Evolutionary conservation across 2,797 vertebrate genomes (phyloP).

Genomic region (Cyprinodon diabolis): DNA sequence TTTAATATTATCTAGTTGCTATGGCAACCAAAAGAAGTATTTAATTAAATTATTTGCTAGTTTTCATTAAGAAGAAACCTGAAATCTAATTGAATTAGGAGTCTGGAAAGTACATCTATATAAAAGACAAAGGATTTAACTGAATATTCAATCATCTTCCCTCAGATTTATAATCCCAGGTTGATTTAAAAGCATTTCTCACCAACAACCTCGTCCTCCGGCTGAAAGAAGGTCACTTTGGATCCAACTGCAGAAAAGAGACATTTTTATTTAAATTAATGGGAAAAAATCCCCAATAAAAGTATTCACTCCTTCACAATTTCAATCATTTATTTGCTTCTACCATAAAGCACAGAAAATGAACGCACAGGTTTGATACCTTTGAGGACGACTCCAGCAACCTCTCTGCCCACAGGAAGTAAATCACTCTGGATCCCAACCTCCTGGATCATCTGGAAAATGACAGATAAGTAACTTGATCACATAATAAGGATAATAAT

Average conservation of each 20-base stretch:
- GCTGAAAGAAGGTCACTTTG: slow-evolving; percentile 91
- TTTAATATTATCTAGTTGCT: too few relatives aligned
- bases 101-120: not conserved
- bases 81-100: not conserved
- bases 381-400: slow-evolving; percentile 89
- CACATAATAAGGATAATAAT: not conserved
- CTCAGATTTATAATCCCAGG: not conserved
- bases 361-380: slow-evolving; percentile 80
- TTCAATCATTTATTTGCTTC: not conserved
- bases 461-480: not conserved
- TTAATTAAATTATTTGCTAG: not conserved
- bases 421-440: slow-evolving; percentile 84
- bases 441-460: slow-evolving; percentile 84
- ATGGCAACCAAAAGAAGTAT: not conserved
- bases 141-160: not conserved
- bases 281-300: accelerated
- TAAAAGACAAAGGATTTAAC: not conserved
- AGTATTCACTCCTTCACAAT: accelerated
- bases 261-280: not conserved
- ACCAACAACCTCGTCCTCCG: slow-evolving; percentile 94
- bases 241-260: slow-evolving; percentile 82
- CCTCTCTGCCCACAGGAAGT: slow-evolving; percentile 90
- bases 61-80: not conserved
- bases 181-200: slow-evolving; percentile 53
- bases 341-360: not conserved